phyloP scores from a whole-genome alignment of 2,888 invertebrate genomes.

The Amblyteles armatorius region DNA sequence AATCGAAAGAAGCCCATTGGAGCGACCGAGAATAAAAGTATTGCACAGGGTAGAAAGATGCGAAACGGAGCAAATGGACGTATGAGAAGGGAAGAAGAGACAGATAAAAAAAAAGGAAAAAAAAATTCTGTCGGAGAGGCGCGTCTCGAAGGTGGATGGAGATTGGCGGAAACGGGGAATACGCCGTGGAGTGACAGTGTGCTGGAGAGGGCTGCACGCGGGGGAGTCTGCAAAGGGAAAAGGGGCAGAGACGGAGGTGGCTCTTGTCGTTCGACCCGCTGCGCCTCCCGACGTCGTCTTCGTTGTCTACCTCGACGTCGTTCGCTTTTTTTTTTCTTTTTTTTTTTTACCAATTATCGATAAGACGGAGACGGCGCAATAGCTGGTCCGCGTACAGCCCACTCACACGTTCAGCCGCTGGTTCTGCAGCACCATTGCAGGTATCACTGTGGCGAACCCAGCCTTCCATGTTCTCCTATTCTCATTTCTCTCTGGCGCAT shows the following conservation, averaged over 20 bases:
- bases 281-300: slow-evolving; percentile 17
- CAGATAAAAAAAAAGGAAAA: slow-evolving; percentile 24
- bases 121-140: slow-evolving; percentile 35
- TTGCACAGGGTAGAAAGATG: background rate
- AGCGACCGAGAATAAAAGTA: no score
- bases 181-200: slow-evolving; percentile 3
- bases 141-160: slow-evolving; percentile 52
- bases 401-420: slow-evolving; percentile 15
- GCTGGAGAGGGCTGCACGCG: slow-evolving; percentile 14
- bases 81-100: slow-evolving; percentile 15
- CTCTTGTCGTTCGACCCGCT: slow-evolving; percentile 34
- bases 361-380: slow-evolving; percentile 80
- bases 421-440: slow-evolving; percentile 47
- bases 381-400: slow-evolving; percentile 67
- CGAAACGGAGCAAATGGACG: slow-evolving; percentile 16
- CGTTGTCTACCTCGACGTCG: slow-evolving; percentile 34
- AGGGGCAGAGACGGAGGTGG: slow-evolving; percentile 55
- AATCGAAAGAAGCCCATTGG: no score
- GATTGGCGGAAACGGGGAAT: slow-evolving; percentile 53
- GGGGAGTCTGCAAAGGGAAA: slow-evolving; percentile 44
- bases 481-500: slow-evolving; percentile 50
- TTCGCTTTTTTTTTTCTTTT: slow-evolving; percentile 43
- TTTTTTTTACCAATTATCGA: slow-evolving; percentile 80
- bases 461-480: slow-evolving; percentile 53
- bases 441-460: slow-evolving; percentile 40